Evolutionary conservation across 2,797 vertebrate species (phyloP).

Genomic region (Clarias platycephalus): DNA sequence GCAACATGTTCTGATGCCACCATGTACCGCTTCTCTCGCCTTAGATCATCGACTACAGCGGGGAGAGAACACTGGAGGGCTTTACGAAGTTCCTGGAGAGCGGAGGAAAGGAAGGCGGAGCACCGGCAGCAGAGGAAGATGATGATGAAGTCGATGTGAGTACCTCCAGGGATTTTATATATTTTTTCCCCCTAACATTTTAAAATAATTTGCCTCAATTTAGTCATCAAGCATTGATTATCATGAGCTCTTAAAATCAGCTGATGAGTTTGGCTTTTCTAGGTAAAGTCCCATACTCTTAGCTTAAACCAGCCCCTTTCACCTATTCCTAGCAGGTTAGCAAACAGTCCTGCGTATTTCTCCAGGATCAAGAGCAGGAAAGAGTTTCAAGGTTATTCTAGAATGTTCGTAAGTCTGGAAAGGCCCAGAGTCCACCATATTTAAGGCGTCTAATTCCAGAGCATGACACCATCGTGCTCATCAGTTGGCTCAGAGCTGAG

Average conservation of each 20-base stretch:
- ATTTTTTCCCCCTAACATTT: background rate
- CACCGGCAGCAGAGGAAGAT: conserved; percentile 77
- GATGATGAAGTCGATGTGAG: conserved; percentile 78
- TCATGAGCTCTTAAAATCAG: too few species aligned
- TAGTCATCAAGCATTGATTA: too few species aligned
- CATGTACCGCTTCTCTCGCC: background rate
- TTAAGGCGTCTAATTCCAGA: conserved; percentile 65
- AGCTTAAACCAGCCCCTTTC: too few species aligned
- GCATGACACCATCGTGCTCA: background rate
- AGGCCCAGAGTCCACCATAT: conserved; percentile 18
- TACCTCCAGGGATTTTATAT: background rate
- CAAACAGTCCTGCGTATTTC: background rate
- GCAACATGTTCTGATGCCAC: background rate
- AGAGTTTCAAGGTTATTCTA: background rate
- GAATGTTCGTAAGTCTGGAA: background rate
- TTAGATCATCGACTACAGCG: conserved; percentile 94
- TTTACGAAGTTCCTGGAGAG: conserved; percentile 96
- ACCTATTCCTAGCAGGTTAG: background rate
- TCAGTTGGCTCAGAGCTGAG: background rate
- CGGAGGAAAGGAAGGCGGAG: conserved; percentile 90
- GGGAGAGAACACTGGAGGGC: conserved; percentile 92
- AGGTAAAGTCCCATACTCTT: background rate
- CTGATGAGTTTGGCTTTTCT: background rate
- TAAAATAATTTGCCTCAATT: background rate
- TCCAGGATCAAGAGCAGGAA: background rate